Base-by-base conservation (phyloP, 2,113 vertebrate species). In the Protobothrops mucrosquamatus region DNA sequence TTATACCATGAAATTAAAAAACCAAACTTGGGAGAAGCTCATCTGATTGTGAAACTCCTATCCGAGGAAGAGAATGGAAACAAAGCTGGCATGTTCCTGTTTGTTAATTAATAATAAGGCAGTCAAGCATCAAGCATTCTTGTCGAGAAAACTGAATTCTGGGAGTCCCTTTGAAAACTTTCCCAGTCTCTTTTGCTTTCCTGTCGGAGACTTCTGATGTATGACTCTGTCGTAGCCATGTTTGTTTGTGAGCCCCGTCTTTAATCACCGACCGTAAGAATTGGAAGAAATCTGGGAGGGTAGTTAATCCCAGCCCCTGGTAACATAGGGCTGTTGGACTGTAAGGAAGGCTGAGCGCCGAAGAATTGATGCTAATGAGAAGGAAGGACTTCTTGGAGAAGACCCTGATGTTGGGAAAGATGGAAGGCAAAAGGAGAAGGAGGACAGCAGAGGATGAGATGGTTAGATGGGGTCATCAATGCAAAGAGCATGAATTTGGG, bases 1-100 rank as follows among this genome's bases (percentile, higher is more conserved):
- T 97, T 97, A 97, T 95, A 96, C 94, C 97, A 97, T 97, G 96
- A 97, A 97, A 96, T 97, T 97, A 96, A 96, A 51, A 96, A 97
- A 97, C 94, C 95, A 93, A 89, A 94, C 94, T 95, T 96, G 94
- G 95, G 96, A 95, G 94, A 89, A 96, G 95, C 95, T 96, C 93
- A 87, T 94, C 96, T 96, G 96, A 92, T 95, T 95, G 96, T 94
- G 95, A 93, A 96, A 88, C 93, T 96, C 95, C 94, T 95, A 96
- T 97, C 94, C 94, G 96, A 94, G 64, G 96, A 94, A 91, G 22
- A 85, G 92, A 94, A 95, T 95, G 95, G 95, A 97, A 95, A 93
- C 95, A 96, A 86, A 90, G 95, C 95, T 94, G 95, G 46, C 95
- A 93, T 74, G 91, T 94, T 96, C 69, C 91, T 96, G 94, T 96